Evolutionary conservation across 2,113 vertebrate species (phyloP).

Genomic region (Nibea coibor): DNA sequence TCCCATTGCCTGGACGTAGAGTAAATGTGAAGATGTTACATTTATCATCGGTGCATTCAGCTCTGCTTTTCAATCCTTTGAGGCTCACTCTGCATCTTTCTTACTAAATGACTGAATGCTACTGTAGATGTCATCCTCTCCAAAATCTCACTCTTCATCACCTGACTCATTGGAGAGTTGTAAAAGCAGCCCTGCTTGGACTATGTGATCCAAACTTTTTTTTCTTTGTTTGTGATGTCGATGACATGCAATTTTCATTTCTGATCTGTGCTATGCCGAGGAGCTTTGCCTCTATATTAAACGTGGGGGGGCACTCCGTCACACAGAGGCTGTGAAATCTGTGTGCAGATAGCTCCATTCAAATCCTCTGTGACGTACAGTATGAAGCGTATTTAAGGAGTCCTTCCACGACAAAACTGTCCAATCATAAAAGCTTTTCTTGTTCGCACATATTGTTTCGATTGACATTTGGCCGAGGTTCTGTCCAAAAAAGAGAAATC

Average conservation of each 20-base stretch:
- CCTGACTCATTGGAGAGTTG: conserved; percentile 7
- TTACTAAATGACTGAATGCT: background rate
- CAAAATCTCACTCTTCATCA: background rate
- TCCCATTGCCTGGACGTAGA: background rate
- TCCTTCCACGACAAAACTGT: background rate
- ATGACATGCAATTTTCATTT: conserved; percentile 4
- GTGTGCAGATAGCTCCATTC: conserved; percentile 18
- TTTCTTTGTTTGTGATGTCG: background rate
- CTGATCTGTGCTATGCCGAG: conserved; percentile 1
- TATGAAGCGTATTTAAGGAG: background rate
- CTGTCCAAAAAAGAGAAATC: background rate
- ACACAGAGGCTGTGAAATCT: conserved; percentile 6
- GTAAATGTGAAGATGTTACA: background rate
- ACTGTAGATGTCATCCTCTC: conserved; percentile 10
- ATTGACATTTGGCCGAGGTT: background rate
- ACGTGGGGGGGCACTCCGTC: conserved; percentile 29
- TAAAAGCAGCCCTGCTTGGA: conserved; percentile 1
- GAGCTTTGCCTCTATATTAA: conserved; percentile 12
- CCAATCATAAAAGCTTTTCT: conserved; percentile 9
- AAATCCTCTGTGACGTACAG: background rate
- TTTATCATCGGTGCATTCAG: background rate
- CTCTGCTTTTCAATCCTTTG: background rate
- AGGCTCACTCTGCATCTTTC: background rate
- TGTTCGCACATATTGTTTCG: background rate
- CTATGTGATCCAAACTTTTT: background rate